Evolutionary conservation across 2,888 invertebrate genomes (phyloP), one percentile per base, ranked within the genome.

Genomic region (Agapostemon virescens): DNA sequence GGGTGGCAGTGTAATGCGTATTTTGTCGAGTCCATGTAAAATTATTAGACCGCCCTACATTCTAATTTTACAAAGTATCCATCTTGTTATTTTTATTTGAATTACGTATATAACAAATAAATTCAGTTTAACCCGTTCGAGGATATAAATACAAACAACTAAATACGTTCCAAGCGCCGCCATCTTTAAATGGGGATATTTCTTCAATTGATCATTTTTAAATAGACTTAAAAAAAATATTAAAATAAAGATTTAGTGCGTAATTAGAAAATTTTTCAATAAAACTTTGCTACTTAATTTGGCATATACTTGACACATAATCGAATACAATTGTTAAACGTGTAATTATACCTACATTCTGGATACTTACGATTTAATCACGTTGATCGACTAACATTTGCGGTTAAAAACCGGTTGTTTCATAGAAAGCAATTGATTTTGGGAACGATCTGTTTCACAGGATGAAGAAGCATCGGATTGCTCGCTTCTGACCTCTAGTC

Each of bases 401-500:
- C 58, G 58, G 26, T 20, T 9, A 36, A 36, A 20, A 3, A 11
- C 26, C 3, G 30, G 2, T 1, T 5, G 30, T 58, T 17, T 17
- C 17, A 30, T 58, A 17, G 5, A 17, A 26, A 58, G 13, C 17
- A 17, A 33, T 33, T 33, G 33, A 61, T 33, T 30, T 58, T 33
- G 33, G 0, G 13, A 63, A 63, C 3, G 20, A 20, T n/a, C 5
- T 63, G n/a, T 69, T 76, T 63, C 45, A 66, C 61, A 92, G 88
- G 93, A 93, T 58, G 96, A 95, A 79, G 95, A 95, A 83, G 95
- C 95, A 1, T 95, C 96, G 69, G 95, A 95, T 86, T 96, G 95
- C 89, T 94, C 95, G 63, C 93, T 96, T 58, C 90, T 96, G 66
- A 95, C 95, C 40, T 95, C 95, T 9, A 95, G 94, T 69, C 95